Base-by-base conservation (phyloP, 2,113 vertebrate genomes). In the Saiga tatarica region DNA sequence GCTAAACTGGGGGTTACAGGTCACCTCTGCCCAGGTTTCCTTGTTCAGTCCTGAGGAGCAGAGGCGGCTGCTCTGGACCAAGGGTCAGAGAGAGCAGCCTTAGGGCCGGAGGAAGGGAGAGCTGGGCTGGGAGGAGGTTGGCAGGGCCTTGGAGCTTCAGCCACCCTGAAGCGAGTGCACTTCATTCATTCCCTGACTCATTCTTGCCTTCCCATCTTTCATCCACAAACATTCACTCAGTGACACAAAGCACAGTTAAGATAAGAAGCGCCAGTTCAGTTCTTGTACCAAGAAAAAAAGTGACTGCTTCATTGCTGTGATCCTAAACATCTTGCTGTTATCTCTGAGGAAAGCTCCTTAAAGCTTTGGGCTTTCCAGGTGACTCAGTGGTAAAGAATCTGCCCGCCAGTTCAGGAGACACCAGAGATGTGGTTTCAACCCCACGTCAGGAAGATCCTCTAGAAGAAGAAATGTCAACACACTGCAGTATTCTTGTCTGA, bases 71-170 rank as follows among this genome's bases (percentile, higher is more conserved):
- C 16, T 5, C 21, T 23, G 21, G 30, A 53, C 28, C 14, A 13
- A 33, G 6, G 16, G 19, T 47, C 6, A 1, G 50, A 19, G 36
- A 60, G 0, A 30, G n/a, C 33, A 57, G 2, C 13, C 5, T 10
- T 2, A 0, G 17, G 45, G 30, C 79, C 0, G 0, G 7, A n/a
- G 19, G 26, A 59, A 30, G 11, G 23, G 36, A 16, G 33, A 45
- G 6, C 67, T 2, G 2, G 9, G 55, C 3, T 7, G 11, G 50
- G 33, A n/a, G 79, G 30, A 52, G 79, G 6, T 45, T 47, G 50
- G 6, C 45, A 33, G 33, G 23, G 53, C 28, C 21, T 26, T 2
- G 0, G 25, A 30, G 16, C 8, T 11, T 47, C 47, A 45, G 0
- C 59, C 11, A 30, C 7, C 19, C 28, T 23, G 3, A 30, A 16